Evolutionary conservation across 2,888 invertebrate genomes (phyloP).

Genomic region (Teleiodes luculella): DNA sequence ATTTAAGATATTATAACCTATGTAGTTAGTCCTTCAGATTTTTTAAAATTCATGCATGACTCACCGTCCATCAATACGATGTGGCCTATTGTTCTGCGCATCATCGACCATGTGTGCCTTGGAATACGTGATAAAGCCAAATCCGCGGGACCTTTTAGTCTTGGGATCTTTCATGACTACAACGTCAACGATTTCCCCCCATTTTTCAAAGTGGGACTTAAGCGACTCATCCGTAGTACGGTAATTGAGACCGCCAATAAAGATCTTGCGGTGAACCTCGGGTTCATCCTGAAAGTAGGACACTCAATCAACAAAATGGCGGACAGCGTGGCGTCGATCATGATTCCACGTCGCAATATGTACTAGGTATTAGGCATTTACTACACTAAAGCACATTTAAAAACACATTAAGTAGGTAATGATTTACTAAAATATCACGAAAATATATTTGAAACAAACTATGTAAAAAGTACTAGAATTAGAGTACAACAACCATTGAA

Average conservation of each 20-base stretch:
- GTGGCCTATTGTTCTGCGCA: conserved; percentile 93
- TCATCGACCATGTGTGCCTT: conserved; percentile 97
- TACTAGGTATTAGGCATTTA: too few relatives aligned
- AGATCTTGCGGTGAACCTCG: conserved; percentile 93
- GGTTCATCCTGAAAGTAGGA: conserved; percentile 81
- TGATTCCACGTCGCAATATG: conserved; percentile 5
- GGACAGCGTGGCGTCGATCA: conserved; percentile 37
- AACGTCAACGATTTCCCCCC: conserved; percentile 97
- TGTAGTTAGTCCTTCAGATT: too few relatives aligned
- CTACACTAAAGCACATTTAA: too few relatives aligned
- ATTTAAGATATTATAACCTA: too few relatives aligned
- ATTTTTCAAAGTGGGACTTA: conserved; percentile 96
- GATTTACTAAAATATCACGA: too few relatives aligned
- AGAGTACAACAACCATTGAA: not conserved
- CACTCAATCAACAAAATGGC: conserved; percentile 69
- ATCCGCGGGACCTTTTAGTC: conserved; percentile 96
- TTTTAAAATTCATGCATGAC: too few relatives aligned
- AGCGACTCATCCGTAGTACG: conserved; percentile 95
- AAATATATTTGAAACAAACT: too few relatives aligned
- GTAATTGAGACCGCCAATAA: conserved; percentile 97
- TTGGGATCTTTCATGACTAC: conserved; percentile 98
- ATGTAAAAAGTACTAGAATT: not conserved
- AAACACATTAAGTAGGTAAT: too few relatives aligned
- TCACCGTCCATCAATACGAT: conserved; percentile 92
- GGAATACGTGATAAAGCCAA: conserved; percentile 98